Evolutionary conservation across 1,140 invertebrate species (phyloP).

Genomic region (Neelides sp.): DNA sequence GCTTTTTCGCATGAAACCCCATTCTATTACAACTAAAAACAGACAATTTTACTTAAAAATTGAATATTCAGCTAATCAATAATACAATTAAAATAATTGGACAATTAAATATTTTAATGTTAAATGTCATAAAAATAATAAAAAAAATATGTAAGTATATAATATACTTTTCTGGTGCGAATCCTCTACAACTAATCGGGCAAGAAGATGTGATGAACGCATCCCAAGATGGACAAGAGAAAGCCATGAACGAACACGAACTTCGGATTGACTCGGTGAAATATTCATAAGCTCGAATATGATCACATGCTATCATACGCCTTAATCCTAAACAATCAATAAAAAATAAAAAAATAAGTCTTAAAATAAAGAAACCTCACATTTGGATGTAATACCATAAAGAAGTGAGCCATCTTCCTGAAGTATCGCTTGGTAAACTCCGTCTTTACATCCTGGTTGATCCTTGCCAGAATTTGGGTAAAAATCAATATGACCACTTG

Average conservation of each 20-base stretch:
- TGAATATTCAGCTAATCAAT: not conserved
- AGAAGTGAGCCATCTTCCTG: constrained; percentile 50
- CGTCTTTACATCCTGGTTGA: constrained; percentile 70
- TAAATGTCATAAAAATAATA: too few species aligned
- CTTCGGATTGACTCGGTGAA: constrained; percentile 73
- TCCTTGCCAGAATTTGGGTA: constrained; percentile 66
- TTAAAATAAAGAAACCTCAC: not conserved
- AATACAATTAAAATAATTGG: too few species aligned
- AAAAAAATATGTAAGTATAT: not conserved
- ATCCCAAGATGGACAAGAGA: constrained; percentile 64
- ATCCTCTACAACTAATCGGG: not conserved
- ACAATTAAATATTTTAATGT: too few species aligned
- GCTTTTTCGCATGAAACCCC: constrained; percentile 27
- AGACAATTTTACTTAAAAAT: constrained; percentile 3
- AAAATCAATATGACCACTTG: constrained; percentile 75
- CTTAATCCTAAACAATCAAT: constrained; percentile 44
- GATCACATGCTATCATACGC: constrained; percentile 68
- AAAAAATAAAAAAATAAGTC: constrained; percentile 35
- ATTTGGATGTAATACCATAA: constrained; percentile 36
- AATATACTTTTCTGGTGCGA: not conserved
- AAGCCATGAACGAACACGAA: constrained; percentile 56
- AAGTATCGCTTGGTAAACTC: constrained; percentile 52
- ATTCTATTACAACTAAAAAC: constrained; percentile 19
- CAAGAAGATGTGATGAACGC: constrained; percentile 41
- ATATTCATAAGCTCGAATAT: constrained; percentile 66